Percentiles rank a stretch among this genome's conserved stretches.
Evolutionary conservation across 1,140 invertebrate genomes (phyloP).

Genomic region (Platyscapa corneri): DNA sequence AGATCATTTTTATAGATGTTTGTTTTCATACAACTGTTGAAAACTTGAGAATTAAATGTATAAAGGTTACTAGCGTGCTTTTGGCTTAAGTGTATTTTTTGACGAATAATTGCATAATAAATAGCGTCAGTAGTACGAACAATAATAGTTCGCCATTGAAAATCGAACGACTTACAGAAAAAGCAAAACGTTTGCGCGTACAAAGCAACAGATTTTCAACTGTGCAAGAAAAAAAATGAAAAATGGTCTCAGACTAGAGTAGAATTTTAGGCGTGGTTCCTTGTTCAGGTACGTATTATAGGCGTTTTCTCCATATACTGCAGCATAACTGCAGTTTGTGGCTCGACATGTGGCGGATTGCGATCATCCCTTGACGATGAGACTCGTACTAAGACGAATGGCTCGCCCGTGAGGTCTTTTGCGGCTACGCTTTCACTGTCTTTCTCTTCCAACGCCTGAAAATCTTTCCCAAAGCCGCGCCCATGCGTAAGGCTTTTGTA

Average conservation of each 20-base stretch:
- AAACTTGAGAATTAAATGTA: background rate
- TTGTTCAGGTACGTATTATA: conserved; percentile 28
- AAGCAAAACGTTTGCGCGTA: background rate
- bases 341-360: conserved; percentile 44
- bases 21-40: background rate
- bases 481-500: conserved; percentile 37
- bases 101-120: conserved; percentile 12
- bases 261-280: conserved; percentile 39
- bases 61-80: background rate
- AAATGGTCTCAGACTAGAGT: conserved; percentile 15
- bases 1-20: conserved; percentile 9
- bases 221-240: conserved; percentile 32
- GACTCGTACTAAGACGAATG: conserved; percentile 38
- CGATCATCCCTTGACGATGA: conserved; percentile 37
- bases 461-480: conserved; percentile 43
- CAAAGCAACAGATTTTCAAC: conserved; percentile 1
- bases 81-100: background rate
- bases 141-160: background rate
- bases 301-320: background rate
- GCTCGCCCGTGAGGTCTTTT: conserved; percentile 42
- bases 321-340: conserved; percentile 15
- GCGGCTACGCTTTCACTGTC: conserved; percentile 37
- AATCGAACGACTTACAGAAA: background rate
- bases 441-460: conserved; percentile 19
- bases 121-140: background rate